phyloP scores from a whole-genome alignment of 2,113 vertebrate genomes.

The Catagonus wagneri region DNA sequence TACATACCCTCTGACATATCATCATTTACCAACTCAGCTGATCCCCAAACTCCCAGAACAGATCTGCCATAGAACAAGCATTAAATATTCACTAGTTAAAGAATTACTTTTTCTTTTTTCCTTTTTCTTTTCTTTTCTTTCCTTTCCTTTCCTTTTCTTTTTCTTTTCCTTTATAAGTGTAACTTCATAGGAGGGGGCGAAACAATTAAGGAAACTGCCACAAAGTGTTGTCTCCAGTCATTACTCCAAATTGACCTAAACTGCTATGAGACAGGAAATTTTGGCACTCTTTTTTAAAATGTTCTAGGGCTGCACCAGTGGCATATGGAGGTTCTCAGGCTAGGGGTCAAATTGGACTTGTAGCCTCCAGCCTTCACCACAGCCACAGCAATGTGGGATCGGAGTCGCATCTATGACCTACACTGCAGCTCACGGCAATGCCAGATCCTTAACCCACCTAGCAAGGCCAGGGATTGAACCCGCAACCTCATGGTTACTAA shows the following conservation, averaged over 20 bases:
- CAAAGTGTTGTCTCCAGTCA: background rate
- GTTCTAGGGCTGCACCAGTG: too few relatives aligned
- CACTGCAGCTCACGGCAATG: too few relatives aligned
- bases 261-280: background rate
- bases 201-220: background rate
- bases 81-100: background rate
- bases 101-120: background rate
- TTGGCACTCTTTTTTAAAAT: too few relatives aligned
- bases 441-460: too few relatives aligned
- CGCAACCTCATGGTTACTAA: too few relatives aligned
- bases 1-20: background rate
- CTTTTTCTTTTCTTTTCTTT: background rate
- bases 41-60: background rate
- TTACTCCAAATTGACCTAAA: background rate
- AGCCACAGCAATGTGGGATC: too few relatives aligned
- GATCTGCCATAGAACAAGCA: background rate
- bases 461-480: too few relatives aligned
- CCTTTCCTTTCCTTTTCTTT: too few relatives aligned
- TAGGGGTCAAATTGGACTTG: too few relatives aligned
- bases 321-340: too few relatives aligned
- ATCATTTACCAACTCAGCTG: background rate
- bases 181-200: background rate
- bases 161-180: background rate
- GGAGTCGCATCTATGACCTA: too few relatives aligned
- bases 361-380: too few relatives aligned